Conservation (phyloP, 2,888 invertebrate species). For the Theretra japonica region DNA sequence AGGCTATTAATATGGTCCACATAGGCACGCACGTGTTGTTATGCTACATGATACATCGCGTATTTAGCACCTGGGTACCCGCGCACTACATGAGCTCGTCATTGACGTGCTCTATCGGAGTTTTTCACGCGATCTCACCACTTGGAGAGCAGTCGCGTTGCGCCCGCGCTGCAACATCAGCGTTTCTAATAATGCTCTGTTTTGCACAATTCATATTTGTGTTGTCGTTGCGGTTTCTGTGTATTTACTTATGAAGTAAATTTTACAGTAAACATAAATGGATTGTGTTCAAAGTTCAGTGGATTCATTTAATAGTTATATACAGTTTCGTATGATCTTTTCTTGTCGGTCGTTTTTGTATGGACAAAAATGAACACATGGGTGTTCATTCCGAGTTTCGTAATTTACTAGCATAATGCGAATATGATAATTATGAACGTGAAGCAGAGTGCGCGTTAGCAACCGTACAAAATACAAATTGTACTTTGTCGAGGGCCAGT, state of each 20-base stretch:
- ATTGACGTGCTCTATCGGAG: constrained; percentile 73
- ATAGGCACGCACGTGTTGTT: constrained; percentile 35
- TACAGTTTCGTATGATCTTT: constrained; percentile 3
- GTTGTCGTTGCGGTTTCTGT: background rate
- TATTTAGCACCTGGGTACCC: constrained; percentile 41
- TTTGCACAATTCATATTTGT: constrained; percentile 39
- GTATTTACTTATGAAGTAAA: background rate
- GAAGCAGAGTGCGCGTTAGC: constrained; percentile 42
- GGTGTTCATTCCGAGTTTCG: constrained; percentile 56
- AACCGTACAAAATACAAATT: background rate
- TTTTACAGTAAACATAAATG: too few relatives aligned
- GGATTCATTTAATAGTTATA: background rate
- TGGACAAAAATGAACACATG: too few relatives aligned
- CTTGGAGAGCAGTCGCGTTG: constrained; percentile 75
- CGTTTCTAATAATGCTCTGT: constrained; percentile 50
- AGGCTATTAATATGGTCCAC: constrained; percentile 22
- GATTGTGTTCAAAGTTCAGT: background rate
- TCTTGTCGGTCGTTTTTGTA: constrained; percentile 45
- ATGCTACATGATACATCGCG: constrained; percentile 39
- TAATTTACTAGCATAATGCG: constrained; percentile 56
- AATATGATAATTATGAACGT: constrained; percentile 47
- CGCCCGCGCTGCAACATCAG: constrained; percentile 66
- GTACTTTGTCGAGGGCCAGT: constrained; percentile 23
- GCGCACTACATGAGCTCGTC: constrained; percentile 46
- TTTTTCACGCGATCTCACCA: constrained; percentile 83